Percentiles rank a stretch among this genome's conserved stretches.
phyloP scores from a whole-genome alignment of 2,797 vertebrate species.

The Anisognathus igniventris region DNA sequence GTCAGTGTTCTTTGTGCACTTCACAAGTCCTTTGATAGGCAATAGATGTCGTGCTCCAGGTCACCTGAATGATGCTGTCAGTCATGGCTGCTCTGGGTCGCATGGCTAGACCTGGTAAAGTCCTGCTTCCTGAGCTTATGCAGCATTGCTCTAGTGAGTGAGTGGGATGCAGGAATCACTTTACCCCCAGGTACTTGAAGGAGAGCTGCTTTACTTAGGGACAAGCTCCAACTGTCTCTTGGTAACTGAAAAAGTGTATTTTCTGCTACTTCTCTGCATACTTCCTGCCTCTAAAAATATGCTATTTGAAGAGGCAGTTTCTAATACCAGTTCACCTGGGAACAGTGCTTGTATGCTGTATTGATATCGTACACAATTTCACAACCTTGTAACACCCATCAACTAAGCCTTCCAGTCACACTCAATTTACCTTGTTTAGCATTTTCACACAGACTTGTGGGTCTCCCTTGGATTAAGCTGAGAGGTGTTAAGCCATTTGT shows the following conservation, averaged over 20 bases:
- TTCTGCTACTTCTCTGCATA: background rate
- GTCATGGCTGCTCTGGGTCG: background rate
- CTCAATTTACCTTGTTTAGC: background rate
- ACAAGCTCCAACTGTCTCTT: slow-evolving; percentile 3
- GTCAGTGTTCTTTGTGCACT: fast-evolving
- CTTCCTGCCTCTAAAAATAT: slow-evolving; percentile 32
- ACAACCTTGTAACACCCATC: background rate
- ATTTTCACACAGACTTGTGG: background rate
- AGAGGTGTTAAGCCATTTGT: background rate
- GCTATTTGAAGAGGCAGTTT: background rate
- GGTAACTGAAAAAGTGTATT: slow-evolving; percentile 18
- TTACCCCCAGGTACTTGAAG: background rate
- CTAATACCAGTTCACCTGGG: background rate
- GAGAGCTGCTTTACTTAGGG: background rate
- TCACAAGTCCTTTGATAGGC: background rate
- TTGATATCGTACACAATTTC: background rate
- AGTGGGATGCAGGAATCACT: background rate
- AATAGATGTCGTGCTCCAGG: fast-evolving
- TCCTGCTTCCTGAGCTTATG: background rate
- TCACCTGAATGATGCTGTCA: fast-evolving
- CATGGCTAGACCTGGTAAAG: background rate
- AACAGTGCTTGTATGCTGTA: background rate
- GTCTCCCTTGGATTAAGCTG: background rate
- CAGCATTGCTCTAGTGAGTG: background rate
- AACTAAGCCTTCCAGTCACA: background rate